Conservation (phyloP, 1,140 invertebrate genomes). For the Ceratosolen fusciceps region DNA sequence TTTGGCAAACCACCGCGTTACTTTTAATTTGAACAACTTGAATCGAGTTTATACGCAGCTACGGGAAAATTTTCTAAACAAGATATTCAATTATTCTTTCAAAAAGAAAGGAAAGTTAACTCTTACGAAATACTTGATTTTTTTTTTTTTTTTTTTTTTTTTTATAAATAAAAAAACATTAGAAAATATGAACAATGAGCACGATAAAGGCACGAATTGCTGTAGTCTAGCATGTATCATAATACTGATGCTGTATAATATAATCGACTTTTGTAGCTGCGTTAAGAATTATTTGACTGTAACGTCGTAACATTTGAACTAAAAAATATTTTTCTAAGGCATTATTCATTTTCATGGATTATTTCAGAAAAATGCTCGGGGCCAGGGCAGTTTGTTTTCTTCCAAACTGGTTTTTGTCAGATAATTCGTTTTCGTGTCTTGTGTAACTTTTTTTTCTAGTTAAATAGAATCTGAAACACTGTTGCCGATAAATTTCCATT, state of each 20-base stretch:
- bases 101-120: not conserved
- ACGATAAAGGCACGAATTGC: not conserved
- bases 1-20: not conserved
- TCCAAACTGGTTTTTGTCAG: not conserved
- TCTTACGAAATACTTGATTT: not conserved
- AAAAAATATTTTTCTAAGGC: not conserved
- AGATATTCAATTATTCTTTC: not conserved
- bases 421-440: not conserved
- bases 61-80: not conserved
- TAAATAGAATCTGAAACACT: not conserved
- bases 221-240: not conserved
- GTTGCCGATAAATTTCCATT: not conserved
- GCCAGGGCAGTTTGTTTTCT: not conserved
- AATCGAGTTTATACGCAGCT: not conserved
- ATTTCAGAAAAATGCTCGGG: not conserved
- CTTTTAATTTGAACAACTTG: not conserved
- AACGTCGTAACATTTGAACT: too few relatives aligned
- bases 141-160: too few relatives aligned
- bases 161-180: not conserved
- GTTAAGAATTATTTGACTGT: too few relatives aligned
- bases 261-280: not conserved
- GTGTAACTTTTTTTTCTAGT: not conserved
- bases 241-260: slow-evolving; percentile 6
- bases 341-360: not conserved
- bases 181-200: not conserved